Conservation (phyloP, 1,140 invertebrate species). For the Andricus grossulariae region DNA sequence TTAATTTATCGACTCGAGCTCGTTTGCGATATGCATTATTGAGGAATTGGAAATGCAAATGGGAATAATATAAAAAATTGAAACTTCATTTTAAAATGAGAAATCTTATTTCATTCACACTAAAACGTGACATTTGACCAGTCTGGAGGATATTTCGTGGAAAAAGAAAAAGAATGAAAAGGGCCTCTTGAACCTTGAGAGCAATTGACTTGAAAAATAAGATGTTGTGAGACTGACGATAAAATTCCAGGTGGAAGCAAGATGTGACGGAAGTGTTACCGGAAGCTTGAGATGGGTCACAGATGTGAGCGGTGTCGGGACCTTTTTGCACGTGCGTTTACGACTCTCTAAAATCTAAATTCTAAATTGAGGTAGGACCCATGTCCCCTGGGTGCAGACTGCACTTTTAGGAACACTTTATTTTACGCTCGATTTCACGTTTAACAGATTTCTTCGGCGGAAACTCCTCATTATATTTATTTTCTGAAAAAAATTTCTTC, state of each 20-base stretch:
- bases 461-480: background rate
- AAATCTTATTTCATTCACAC: no score
- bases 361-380: conserved; percentile 30
- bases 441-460: conserved; percentile 2
- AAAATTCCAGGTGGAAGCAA: conserved; percentile 30
- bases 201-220: conserved; percentile 16
- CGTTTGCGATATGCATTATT: no score
- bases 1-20: no score
- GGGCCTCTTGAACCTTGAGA: background rate
- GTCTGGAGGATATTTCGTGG: no score
- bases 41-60: no score
- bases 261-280: conserved; percentile 30
- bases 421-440: background rate
- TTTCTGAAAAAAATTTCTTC: no score
- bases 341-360: conserved; percentile 22
- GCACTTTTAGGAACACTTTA: background rate
- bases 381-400: background rate
- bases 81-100: no score
- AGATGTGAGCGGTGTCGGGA: conserved; percentile 12
- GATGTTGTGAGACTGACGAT: background rate
- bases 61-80: no score
- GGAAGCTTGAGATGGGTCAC: conserved; percentile 14
- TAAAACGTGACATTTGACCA: no score
- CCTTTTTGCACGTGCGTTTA: conserved; percentile 18
- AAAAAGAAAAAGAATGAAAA: background rate